phyloP scores from a whole-genome alignment of 2,888 invertebrate genomes.

The Tridacna crocea region DNA sequence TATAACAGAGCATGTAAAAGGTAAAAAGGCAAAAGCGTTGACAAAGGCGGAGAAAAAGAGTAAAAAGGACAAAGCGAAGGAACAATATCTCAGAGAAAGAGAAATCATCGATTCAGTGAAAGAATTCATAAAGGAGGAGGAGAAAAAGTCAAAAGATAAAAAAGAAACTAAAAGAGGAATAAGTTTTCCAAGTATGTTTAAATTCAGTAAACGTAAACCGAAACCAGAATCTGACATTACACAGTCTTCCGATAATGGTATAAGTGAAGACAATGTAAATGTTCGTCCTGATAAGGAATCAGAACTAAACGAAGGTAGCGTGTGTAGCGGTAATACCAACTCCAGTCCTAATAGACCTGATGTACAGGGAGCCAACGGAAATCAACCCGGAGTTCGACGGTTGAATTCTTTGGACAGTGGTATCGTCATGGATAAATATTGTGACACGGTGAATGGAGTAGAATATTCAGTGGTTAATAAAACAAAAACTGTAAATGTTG shows the following conservation, averaged over 20 bases:
- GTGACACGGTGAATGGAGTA: constrained; percentile 23
- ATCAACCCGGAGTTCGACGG: constrained; percentile 31
- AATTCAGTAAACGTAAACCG: constrained; percentile 55
- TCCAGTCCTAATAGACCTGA: background rate
- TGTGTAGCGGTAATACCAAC: background rate
- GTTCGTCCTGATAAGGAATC: background rate
- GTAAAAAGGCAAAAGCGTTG: background rate
- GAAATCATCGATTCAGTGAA: constrained; percentile 45
- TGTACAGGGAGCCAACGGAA: background rate
- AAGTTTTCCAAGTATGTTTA: constrained; percentile 55
- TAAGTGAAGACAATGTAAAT: background rate
- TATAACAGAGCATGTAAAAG: background rate
- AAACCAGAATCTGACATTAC: constrained; percentile 4
- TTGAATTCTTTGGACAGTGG: constrained; percentile 58
- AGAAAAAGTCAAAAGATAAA: constrained; percentile 26
- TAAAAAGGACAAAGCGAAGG: constrained; percentile 23
- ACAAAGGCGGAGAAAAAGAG: constrained; percentile 12
- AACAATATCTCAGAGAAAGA: constrained; percentile 25
- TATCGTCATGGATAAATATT: constrained; percentile 50
- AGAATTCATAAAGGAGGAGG: constrained; percentile 23
- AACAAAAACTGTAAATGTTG: constrained; percentile 1
- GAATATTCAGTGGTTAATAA: constrained; percentile 50
- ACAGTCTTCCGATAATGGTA: background rate
- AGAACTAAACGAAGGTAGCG: background rate
- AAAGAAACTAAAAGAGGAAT: constrained; percentile 8